These are phyloP conservation scores for Pelobates fuscus DNA, from an alignment of 2,113 vertebrate species.

Conservation along the genomic window DNA sequence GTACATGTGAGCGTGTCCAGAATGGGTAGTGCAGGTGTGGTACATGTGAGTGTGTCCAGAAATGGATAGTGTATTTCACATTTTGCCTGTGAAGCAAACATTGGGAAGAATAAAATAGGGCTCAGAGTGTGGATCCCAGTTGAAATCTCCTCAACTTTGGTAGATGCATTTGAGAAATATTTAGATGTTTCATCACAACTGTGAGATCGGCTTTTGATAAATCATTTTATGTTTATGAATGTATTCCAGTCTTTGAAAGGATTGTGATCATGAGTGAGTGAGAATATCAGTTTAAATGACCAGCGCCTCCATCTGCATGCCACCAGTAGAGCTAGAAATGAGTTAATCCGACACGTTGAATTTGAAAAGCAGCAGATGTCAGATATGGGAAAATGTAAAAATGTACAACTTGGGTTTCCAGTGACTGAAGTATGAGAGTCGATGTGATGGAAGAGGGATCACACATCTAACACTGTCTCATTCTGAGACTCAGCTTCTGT, in stretches of 20 bases:
- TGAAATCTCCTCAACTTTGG: no score
- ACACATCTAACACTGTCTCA: slow-evolving; percentile 38
- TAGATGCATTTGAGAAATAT: no score
- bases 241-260: background rate
- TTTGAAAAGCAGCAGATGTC: slow-evolving; percentile 45
- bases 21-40: no score
- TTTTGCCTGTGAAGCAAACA: no score
- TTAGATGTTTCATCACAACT: no score
- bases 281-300: slow-evolving; percentile 23
- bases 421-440: slow-evolving; percentile 12
- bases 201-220: no score
- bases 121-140: no score
- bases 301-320: slow-evolving; percentile 43
- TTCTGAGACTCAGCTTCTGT: slow-evolving; percentile 12
- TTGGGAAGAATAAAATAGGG: no score
- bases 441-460: slow-evolving; percentile 20
- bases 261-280: background rate
- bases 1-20: no score
- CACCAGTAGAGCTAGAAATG: slow-evolving; percentile 37
- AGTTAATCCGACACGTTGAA: slow-evolving; percentile 31
- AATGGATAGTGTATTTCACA: no score
- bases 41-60: no score
- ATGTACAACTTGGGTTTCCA: slow-evolving; percentile 39
- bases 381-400: slow-evolving; percentile 37
- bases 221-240: background rate